phyloP scores from a whole-genome alignment of 2,113 vertebrate species.

The Elaphurus davidianus region DNA sequence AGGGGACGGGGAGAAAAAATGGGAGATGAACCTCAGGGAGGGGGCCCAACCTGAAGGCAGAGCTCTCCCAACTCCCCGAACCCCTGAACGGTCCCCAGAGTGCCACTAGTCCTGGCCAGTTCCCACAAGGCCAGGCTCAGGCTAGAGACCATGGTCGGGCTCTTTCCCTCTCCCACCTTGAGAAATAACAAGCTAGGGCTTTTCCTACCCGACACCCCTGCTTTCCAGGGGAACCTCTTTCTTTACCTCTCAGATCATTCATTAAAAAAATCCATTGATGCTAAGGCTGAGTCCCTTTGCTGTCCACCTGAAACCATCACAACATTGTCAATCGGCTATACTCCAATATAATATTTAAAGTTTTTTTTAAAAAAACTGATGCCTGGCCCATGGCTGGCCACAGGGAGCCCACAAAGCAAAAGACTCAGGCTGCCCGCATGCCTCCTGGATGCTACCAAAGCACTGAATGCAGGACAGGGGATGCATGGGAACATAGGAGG shows the following conservation, averaged over 20 bases:
- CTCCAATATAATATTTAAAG: not conserved
- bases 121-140: not conserved
- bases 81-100: not conserved
- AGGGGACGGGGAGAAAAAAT: not conserved
- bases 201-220: not conserved
- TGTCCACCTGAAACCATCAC: not conserved
- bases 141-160: not conserved
- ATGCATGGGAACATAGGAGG: not conserved
- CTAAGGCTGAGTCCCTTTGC: not conserved
- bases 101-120: no score
- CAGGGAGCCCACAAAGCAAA: not conserved
- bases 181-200: not conserved
- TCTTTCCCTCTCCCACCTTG: not conserved
- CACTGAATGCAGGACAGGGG: not conserved
- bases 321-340: not conserved
- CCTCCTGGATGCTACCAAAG: not conserved
- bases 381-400: not conserved
- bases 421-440: not conserved
- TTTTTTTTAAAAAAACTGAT: not conserved
- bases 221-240: not conserved
- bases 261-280: not conserved
- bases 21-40: not conserved
- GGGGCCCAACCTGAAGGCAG: not conserved
- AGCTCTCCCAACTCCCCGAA: fast-evolving
- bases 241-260: not conserved